Evolutionary conservation across 2,113 vertebrate species (phyloP), one percentile per base, ranked within the genome.

Genomic region (Ondatra zibethicus): DNA sequence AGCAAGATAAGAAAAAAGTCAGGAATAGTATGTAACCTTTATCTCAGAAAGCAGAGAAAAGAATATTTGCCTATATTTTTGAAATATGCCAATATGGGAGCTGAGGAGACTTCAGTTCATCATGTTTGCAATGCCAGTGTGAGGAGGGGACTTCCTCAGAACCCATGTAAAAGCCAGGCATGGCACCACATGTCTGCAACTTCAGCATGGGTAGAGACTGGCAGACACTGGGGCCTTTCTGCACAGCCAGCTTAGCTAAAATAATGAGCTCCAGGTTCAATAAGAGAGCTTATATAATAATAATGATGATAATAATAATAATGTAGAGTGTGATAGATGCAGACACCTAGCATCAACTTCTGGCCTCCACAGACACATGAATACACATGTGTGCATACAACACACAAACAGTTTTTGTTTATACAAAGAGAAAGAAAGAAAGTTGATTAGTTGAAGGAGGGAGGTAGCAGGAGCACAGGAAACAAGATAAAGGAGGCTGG

Each of bases 41-140:
- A 85, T 63, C 50, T 81, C 25, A 47, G 33, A 87, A 91, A 29
- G 5, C 1, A 33, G 23, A 29, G 4, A 10, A 39, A 68, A 68
- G 2, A 93, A 45, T 81, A 78, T 81, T 92, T 65, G 16, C 33
- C 91, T 89, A 33, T 55, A 88, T 91, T 81, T 72, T 92, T 29
- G 21, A 76, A 84, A 72, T 55, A 76, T 76, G 16, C 31, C 63
- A 27, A 77, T n/a, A 25, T 12, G 75, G 72, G 13, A 25, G 21
- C 33, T 58, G 50, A 39, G 42, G 25, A 31, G 13, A 73, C 39
- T 36, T 73, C 50, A 39, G 2, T 72, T 50, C 27, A 10, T 7
- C 29, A n/a, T 16, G 23, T 36, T 55, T 39, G 47, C 68, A 29
- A 52, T n/a, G 50, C 50, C 25, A 6, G 25, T 55, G n/a, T 55